Base-by-base conservation (phyloP, 2,797 vertebrate species). In the Sciaenops ocellatus region DNA sequence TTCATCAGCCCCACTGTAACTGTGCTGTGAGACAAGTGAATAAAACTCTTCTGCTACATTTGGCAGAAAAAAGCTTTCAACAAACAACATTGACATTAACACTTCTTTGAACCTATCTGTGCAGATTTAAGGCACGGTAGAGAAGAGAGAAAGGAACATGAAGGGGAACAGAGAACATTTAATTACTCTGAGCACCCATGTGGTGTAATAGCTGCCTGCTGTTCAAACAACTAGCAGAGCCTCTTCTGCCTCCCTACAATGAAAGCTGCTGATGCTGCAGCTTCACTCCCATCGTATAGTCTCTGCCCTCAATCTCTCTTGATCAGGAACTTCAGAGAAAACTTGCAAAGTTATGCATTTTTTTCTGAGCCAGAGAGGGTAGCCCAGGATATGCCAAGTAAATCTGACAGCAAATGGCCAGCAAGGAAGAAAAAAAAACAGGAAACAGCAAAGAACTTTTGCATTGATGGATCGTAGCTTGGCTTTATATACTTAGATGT, bases 161-260 rank as follows among this genome's bases (percentile, higher is more conserved):
- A 80, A 87, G 73, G 76, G 60, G 73, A 80, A 81, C 84, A 81
- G 74, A 73, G 63, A 76, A 71, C 78, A 85, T 89, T 88, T 93
- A 94, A 94, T 95, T 93, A 93, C 84, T 87, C 75, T 62, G 85
- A 78, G 89, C 89, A 86, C 88, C 83, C 84, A 63, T 87, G 86
- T 89, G 85, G 72, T 83, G 85, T 82, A 86, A 86, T 81, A 74
- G 83, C 85, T 34, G 79, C 70, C 84, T 80, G 88, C 83, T 90
- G 76, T 86, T 90, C 86, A 89, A 88, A 86, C 85, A 87, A 86
- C 77, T 52, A 76, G 85, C 88, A 64, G 69, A 87, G 79, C 80
- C 71, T 85, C 80, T 82, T 90, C 79, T 88, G 79, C 80, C 70
- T 88, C 82, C 77, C 63, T 76, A 88, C 80, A 76, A 85, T 86